Percentiles rank a stretch among this genome's conserved stretches.
Evolutionary conservation across 2,888 invertebrate species (phyloP).

Genomic region (Camponotus fellah): DNA sequence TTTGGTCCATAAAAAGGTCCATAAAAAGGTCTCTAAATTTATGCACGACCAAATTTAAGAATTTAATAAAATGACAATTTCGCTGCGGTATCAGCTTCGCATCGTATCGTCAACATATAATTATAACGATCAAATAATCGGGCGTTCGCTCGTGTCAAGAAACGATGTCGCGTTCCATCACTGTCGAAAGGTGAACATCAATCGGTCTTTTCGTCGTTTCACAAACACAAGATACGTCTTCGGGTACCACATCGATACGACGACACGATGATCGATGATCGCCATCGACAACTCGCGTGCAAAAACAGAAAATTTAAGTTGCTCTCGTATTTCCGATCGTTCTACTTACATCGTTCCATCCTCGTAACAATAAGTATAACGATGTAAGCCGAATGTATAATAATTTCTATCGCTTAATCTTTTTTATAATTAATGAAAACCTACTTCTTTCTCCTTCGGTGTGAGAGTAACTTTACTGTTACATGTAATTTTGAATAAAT

Average conservation of each 20-base stretch:
- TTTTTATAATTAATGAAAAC: not conserved
- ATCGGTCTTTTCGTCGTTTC: conserved; percentile 69
- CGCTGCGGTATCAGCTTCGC: not conserved
- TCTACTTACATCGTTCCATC: conserved; percentile 36
- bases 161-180: conserved; percentile 69
- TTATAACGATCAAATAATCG: conserved; percentile 56
- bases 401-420: not conserved
- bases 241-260: conserved; percentile 57
- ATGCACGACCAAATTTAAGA: not conserved
- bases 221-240: conserved; percentile 62
- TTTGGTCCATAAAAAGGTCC: too few species aligned
- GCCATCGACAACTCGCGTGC: conserved; percentile 50
- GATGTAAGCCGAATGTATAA: not conserved
- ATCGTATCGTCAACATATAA: conserved; percentile 38
- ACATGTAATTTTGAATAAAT: conserved; percentile 3
- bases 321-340: conserved; percentile 46
- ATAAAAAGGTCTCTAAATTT: not conserved
- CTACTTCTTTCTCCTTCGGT: not conserved
- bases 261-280: conserved; percentile 63
- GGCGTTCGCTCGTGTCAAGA: conserved; percentile 50
- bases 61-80: not conserved
- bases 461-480: not conserved
- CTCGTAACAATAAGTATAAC: conserved; percentile 12
- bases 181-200: conserved; percentile 68
- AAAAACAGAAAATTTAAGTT: conserved; percentile 46